Percentiles rank a stretch among this genome's conserved stretches.
These are phyloP conservation scores for Synergus japonicus DNA, from an alignment of 2,888 invertebrate genomes.

Conservation along the genomic window DNA sequence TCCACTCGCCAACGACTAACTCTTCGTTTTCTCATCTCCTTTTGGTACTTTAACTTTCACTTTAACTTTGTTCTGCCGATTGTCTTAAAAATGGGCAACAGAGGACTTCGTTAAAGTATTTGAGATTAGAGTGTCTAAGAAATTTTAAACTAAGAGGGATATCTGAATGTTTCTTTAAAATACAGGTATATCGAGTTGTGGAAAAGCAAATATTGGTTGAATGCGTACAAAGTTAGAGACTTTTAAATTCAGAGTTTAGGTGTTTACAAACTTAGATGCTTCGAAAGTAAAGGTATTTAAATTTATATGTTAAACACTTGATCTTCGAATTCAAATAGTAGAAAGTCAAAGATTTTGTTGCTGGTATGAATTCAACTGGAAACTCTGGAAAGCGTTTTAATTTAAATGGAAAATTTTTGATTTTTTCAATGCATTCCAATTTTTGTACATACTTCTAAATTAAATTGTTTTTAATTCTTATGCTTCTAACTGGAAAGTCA, in stretches of 20 bases:
- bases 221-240: background rate
- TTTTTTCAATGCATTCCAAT: no score
- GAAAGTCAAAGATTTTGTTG: background rate
- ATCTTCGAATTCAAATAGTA: no score
- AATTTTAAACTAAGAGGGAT: background rate
- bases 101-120: constrained; percentile 28
- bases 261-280: background rate
- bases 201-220: background rate
- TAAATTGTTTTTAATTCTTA: background rate
- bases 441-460: no score
- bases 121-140: background rate
- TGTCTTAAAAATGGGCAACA: constrained; percentile 27
- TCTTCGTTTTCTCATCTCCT: background rate
- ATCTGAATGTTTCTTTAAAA: constrained; percentile 12
- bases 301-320: no score
- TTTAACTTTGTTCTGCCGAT: constrained; percentile 35
- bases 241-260: background rate
- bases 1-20: constrained; percentile 3
- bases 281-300: background rate
- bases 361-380: no score
- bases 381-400: no score
- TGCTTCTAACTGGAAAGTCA: background rate
- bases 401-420: no score
- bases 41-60: constrained; percentile 25
- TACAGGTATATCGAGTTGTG: background rate